phyloP scores from a whole-genome alignment of 2,797 vertebrate species.

The Erethizon dorsatum region DNA sequence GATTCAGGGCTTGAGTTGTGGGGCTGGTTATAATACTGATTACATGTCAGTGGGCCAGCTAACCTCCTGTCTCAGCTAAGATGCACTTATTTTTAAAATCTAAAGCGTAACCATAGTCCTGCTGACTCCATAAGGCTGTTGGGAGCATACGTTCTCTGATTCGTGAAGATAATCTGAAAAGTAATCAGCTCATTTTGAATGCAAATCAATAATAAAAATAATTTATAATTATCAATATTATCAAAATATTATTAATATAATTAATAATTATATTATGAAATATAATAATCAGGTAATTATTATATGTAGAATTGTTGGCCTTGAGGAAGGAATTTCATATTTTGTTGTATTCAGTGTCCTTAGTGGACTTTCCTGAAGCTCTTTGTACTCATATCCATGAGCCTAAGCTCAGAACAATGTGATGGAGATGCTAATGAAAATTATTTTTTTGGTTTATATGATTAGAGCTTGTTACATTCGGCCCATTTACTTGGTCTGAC shows the following conservation, averaged over 20 bases:
- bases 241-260: background rate
- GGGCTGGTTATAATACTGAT: background rate
- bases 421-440: background rate
- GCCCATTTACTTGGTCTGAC: background rate
- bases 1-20: background rate
- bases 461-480: background rate
- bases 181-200: background rate
- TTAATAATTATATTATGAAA: background rate
- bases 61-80: background rate
- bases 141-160: background rate
- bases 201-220: background rate
- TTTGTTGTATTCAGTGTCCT: background rate
- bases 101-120: background rate
- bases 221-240: background rate
- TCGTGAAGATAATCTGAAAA: conserved; percentile 21
- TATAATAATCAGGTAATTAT: conserved; percentile 15
- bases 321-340: background rate
- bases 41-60: background rate
- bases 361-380: background rate
- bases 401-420: background rate
- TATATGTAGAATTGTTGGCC: background rate
- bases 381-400: background rate
- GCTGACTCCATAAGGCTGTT: background rate
- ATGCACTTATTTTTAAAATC: background rate
- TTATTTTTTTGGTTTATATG: background rate